A percentile compares a stretch with the other conserved stretches of the same genome.
phyloP scores from a whole-genome alignment of 2,113 vertebrate genomes.

The Phodopus roborovskii region DNA sequence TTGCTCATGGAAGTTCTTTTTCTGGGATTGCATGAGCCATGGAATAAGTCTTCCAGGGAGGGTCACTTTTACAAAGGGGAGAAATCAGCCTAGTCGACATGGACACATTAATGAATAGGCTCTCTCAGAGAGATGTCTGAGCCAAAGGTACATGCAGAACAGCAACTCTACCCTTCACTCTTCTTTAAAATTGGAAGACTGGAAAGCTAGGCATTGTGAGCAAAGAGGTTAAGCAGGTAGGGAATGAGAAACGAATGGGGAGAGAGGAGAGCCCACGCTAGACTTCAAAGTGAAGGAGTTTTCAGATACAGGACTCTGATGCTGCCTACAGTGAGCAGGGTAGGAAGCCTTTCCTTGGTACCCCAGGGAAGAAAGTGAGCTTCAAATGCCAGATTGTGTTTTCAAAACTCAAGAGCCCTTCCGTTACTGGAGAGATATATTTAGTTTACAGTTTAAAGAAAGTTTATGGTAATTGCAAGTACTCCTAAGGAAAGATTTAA shows the following conservation, averaged over 20 bases:
- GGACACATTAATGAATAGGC: too few relatives aligned
- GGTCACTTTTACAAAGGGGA: background rate
- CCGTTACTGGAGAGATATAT: background rate
- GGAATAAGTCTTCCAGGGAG: background rate
- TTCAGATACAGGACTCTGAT: background rate
- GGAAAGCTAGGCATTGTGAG: background rate
- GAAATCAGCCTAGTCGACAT: background rate
- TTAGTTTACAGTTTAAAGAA: background rate
- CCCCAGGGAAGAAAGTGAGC: background rate
- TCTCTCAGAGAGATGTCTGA: background rate
- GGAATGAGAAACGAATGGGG: background rate
- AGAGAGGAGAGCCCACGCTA: background rate
- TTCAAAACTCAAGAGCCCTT: background rate
- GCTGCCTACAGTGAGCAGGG: background rate
- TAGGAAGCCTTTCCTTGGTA: background rate
- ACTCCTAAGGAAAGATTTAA: background rate
- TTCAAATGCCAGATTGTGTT: background rate
- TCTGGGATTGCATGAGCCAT: background rate
- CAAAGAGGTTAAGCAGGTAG: background rate
- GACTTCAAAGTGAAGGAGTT: background rate
- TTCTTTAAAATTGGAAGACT: background rate
- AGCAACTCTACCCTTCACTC: background rate
- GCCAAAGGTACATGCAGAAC: background rate
- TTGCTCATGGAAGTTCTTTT: background rate
- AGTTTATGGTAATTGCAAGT: background rate